These are phyloP conservation scores for Penaeus chinensis DNA, from an alignment of 1,140 invertebrate genomes.

Conservation along the genomic window DNA sequence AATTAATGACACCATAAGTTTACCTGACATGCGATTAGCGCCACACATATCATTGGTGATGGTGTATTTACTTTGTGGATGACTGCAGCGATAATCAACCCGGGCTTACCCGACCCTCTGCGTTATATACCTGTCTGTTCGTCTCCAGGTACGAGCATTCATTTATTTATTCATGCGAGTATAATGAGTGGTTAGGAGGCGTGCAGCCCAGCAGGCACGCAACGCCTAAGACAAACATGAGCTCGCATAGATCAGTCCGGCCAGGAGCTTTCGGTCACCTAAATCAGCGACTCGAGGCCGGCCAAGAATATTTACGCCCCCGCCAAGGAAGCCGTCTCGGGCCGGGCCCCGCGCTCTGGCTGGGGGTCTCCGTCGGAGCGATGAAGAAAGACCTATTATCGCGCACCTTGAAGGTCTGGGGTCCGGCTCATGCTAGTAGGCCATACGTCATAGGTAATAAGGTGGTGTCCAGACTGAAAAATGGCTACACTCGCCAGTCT, in stretches of 20 bases:
- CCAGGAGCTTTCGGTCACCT: not conserved
- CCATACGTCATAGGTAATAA: constrained; percentile 60
- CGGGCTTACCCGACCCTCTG: not conserved
- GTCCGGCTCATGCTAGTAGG: constrained; percentile 53
- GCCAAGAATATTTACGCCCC: too few species aligned
- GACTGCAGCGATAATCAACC: constrained; percentile 30
- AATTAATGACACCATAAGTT: constrained; percentile 45
- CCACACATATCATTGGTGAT: constrained; percentile 49
- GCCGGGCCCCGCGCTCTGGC: not conserved
- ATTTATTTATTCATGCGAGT: constrained; percentile 43
- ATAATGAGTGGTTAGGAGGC: constrained; percentile 48
- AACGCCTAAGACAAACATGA: constrained; percentile 41
- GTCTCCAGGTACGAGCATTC: constrained; percentile 31
- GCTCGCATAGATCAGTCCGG: constrained; percentile 35
- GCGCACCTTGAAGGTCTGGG: constrained; percentile 27
- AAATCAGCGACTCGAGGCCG: not conserved
- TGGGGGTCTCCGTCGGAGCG: not conserved
- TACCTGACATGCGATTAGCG: constrained; percentile 25
- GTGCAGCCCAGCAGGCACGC: constrained; percentile 45
- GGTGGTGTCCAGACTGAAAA: constrained; percentile 61
- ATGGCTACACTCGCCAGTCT: constrained; percentile 58
- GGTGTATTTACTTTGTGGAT: constrained; percentile 39
- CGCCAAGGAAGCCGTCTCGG: too few species aligned
- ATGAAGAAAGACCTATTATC: constrained; percentile 42
- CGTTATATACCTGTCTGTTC: constrained; percentile 24